Base-by-base conservation (phyloP, 2,797 vertebrate species). In the Orestias chungarensis region DNA sequence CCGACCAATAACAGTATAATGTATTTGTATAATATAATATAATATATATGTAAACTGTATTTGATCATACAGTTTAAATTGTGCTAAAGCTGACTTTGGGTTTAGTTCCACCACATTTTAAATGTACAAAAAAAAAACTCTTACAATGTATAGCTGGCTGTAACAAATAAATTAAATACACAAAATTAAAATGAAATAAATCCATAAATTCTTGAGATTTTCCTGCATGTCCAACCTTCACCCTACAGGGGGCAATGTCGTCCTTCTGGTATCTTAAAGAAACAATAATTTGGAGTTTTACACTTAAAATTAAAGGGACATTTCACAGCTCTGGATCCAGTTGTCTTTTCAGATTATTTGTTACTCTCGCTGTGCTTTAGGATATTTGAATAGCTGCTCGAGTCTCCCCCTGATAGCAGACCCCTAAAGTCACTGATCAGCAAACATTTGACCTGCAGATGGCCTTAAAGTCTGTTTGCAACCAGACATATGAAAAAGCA, bases 211-310 rank as follows among this genome's bases (percentile, higher is more conserved):
- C 8, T 50, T 35, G 3, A 50, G 6, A 38, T 38, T 18, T 27
- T 10, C 20, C 11, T 27, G 27, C n/a, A 18, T 52, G 47, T 66
- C 27, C 62, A 57, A 12, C n/a, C 11, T 47, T 29, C 31, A 33
- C 20, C 66, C 73, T 64, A 29, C 47, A 69, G 59, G 40, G 49
- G 66, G 73, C 31, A 43, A 15, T 31, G 11, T 43, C 64, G 20
- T 43, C 14, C 23, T n/a, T 9, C 14, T 38, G 12, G 17, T 3
- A 3, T 27, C 4, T 11, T 29, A 18, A 29, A 50, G 1, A 50
- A 29, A 9, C 1, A 7, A 12, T 40, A 29, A 20, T 40, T 25
- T 20, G 33, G 9, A 59, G 31, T 14, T 3, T 61, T 23, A 17
- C 18, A 38, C 7, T n/a, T 14, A 33, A n/a, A 35, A 35, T 11